Base-by-base conservation (phyloP, 1,140 invertebrate genomes). In the Drosophila bocki region DNA sequence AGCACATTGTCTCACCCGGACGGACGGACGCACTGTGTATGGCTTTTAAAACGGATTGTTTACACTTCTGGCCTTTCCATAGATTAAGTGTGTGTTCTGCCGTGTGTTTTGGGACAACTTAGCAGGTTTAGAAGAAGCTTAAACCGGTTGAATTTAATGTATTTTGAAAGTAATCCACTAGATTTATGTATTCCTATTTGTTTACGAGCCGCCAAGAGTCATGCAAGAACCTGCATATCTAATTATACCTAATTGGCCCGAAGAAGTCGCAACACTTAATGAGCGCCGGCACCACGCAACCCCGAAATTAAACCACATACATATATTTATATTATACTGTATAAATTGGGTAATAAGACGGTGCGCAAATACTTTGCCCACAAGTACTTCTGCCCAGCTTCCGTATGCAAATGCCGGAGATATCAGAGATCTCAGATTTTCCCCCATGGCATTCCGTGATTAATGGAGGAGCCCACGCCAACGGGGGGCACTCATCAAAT, bases 111-210 rank as follows among this genome's bases (percentile, higher is more conserved):
- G 69, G 57, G 82, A 78, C 62, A 39, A 68, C 63, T 61, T 69
- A 51, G 58, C 72, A 75, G 70, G 64, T 77, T 77, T 62, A 63
- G 53, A 63, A 69, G 53, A 60, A 44, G 64, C 32, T 47, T 69
- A 78, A 88, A 88, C 85, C 81, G 85, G 85, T 88, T 81, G 19
- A 72, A 75, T 63, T 84, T 75, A 76, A 90, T 72, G 70, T 68
- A 65, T 85, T 86, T 90, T 82, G 81, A 90, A 88, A 88, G 85
- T 90, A 75, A 70, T 72, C 69, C 75, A 53, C 62, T 51, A 62
- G 86, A 90, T 81, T 85, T 81, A 81, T 78, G 67, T 68, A 61
- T 61, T 82, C 71, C 44, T 72, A 72, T 72, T 72, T 72, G 68
- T 69, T 78, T 70, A 78, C 64, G 75, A 71, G 22, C 51, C 74